These are phyloP conservation scores for Suncus etruscus DNA, from an alignment of 2,113 vertebrate species.

Conservation along the genomic window DNA sequence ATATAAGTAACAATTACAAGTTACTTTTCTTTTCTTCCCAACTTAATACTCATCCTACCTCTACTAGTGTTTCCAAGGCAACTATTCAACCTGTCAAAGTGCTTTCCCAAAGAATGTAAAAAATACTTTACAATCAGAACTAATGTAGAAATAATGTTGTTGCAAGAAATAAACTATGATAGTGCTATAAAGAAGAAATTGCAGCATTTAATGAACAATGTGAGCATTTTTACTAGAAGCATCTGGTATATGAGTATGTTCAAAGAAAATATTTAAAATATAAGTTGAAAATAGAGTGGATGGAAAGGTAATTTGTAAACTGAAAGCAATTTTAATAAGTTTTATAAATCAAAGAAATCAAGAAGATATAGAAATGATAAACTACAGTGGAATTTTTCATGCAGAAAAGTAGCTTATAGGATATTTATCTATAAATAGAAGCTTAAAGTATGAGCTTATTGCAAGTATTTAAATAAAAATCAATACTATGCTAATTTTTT, in stretches of 20 bases:
- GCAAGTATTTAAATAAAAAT: slow-evolving; percentile 3
- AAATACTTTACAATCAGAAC: slow-evolving; percentile 29
- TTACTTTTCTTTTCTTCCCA: background rate
- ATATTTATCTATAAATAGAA: background rate
- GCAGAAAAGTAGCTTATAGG: background rate
- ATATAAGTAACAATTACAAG: background rate
- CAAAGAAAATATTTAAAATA: background rate
- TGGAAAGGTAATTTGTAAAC: background rate
- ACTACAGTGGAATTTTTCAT: background rate
- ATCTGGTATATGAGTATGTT: background rate
- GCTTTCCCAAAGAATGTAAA: slow-evolving; percentile 45
- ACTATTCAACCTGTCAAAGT: slow-evolving; percentile 13
- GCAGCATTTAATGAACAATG: slow-evolving; percentile 34
- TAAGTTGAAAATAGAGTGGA: background rate
- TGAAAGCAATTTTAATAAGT: background rate
- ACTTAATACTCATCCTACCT: background rate
- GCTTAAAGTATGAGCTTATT: background rate
- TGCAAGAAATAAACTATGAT: slow-evolving; percentile 10
- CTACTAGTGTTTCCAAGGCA: slow-evolving; percentile 65
- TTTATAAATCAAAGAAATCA: background rate
- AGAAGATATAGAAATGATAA: background rate
- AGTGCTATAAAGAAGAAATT: slow-evolving; percentile 45
- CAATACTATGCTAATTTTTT: background rate
- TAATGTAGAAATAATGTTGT: slow-evolving; percentile 35
- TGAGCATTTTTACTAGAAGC: background rate